phyloP scores from a whole-genome alignment of 1,140 invertebrate genomes.

The Xylocopa sonorina region DNA sequence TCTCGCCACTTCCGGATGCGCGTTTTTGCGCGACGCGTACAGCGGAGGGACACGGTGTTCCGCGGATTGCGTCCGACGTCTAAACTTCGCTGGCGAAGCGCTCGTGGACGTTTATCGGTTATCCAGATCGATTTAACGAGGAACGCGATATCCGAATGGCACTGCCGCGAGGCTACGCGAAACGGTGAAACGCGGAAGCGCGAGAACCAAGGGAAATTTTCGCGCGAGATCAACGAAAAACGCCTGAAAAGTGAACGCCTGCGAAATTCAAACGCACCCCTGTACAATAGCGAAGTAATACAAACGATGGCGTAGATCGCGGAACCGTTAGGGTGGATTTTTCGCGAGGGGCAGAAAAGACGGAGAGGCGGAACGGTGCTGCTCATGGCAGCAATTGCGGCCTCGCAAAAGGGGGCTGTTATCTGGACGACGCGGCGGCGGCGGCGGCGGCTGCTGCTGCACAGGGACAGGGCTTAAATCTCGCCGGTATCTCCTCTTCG shows the following conservation, averaged over 20 bases:
- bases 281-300: not conserved
- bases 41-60: not conserved
- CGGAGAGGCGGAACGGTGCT: conserved; percentile 12
- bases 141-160: not conserved
- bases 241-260: too few relatives aligned
- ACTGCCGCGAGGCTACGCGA: not conserved
- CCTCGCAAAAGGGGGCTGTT: conserved; percentile 61
- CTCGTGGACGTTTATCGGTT: not conserved
- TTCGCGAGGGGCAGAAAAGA: not conserved
- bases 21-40: not conserved
- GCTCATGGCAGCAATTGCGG: conserved; percentile 52
- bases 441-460: too few relatives aligned
- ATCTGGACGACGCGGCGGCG: conserved; percentile 60
- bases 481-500: conserved; percentile 71
- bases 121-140: not conserved
- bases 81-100: conserved; percentile 11
- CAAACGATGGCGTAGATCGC: not conserved
- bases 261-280: too few relatives aligned
- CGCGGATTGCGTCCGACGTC: not conserved
- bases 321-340: conserved; percentile 5
- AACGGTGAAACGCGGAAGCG: not conserved
- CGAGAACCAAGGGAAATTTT: not conserved
- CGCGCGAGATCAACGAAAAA: too few relatives aligned
- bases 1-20: conserved; percentile 42
- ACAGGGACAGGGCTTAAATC: conserved; percentile 75